phyloP scores from a whole-genome alignment of 2,888 invertebrate species.

The Athalia rosae region DNA sequence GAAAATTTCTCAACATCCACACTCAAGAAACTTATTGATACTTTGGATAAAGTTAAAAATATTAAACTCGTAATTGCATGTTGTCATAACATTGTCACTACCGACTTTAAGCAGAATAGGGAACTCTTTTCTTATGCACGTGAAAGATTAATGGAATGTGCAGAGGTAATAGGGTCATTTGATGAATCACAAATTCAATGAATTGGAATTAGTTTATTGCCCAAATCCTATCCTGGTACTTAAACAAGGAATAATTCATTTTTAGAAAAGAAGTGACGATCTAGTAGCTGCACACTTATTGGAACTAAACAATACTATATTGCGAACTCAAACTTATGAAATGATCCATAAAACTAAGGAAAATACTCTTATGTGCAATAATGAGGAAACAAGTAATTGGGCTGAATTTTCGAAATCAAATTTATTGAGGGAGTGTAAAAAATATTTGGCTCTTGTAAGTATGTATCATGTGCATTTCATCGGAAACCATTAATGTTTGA shows the following conservation, averaged over 20 bases:
- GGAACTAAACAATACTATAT: slow-evolving; percentile 59
- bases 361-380: slow-evolving; percentile 53
- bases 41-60: slow-evolving; percentile 73
- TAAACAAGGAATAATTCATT: not conserved
- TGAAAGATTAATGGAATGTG: slow-evolving; percentile 59
- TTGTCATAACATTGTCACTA: slow-evolving; percentile 71
- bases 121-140: slow-evolving; percentile 68
- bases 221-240: not conserved
- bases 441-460: slow-evolving; percentile 61
- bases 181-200: not conserved
- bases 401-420: slow-evolving; percentile 70
- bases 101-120: slow-evolving; percentile 65
- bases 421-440: slow-evolving; percentile 70
- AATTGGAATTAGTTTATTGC: not conserved
- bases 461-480: not conserved
- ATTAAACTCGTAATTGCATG: slow-evolving; percentile 72
- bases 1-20: slow-evolving; percentile 59
- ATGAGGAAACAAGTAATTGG: slow-evolving; percentile 70
- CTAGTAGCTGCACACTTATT: slow-evolving; percentile 51
- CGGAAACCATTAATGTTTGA: not conserved
- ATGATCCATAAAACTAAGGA: slow-evolving; percentile 58
- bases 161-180: slow-evolving; percentile 49
- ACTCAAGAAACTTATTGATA: slow-evolving; percentile 68
- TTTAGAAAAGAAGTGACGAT: slow-evolving; percentile 50
- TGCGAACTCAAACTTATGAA: slow-evolving; percentile 73